Base-by-base conservation (phyloP, 2,113 vertebrate species). In the Pelecanoides urinatrix region DNA sequence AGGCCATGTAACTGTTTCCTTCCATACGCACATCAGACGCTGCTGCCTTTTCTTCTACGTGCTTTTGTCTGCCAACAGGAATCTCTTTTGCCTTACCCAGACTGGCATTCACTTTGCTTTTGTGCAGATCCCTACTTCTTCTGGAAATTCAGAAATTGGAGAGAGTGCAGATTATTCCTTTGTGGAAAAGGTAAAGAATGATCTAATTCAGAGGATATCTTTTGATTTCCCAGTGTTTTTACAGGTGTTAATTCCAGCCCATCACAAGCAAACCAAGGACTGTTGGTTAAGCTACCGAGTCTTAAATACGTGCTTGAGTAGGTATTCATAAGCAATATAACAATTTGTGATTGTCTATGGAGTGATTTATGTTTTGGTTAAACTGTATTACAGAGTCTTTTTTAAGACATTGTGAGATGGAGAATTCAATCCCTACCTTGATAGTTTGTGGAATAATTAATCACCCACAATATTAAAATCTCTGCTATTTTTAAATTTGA, bases 51-150 rank as follows among this genome's bases (percentile, higher is more conserved):
- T 80, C 36, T 76, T 82, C 87, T 93, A 27, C 0, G 0, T 77
- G 62, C 32, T 88, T 85, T 76, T 91, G n/a, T 66, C 42, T 92
- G 63, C 36, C 85, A 66, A 62, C 18, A 70, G 34, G 67, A 95
- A 70, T 65, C 58, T 73, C 40, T 88, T 95, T 85, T 88, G 23
- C 58, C 11, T 90, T 94, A 83, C 12, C 55, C 55, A 90, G n/a
- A 66, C 53, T 77, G 52, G 49, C 50, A 96, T 93, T 88, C 74
- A 63, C 29, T 95, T 95, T 94, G 75, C 85, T 94, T 95, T 94
- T 90, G 53, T 93, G 71, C 78, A 86, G 71, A 92, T 65, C 16
- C 29, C n/a, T 66, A 49, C 66, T 95, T 84, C 91, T 74, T 92
- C 78, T 90, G 93, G 90, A 88, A 95, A 88, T 68, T 61, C 79